Evolutionary conservation across 2,888 invertebrate species (phyloP), one percentile per base, ranked within the genome.

Genomic region (Drosophila longiperda): DNA sequence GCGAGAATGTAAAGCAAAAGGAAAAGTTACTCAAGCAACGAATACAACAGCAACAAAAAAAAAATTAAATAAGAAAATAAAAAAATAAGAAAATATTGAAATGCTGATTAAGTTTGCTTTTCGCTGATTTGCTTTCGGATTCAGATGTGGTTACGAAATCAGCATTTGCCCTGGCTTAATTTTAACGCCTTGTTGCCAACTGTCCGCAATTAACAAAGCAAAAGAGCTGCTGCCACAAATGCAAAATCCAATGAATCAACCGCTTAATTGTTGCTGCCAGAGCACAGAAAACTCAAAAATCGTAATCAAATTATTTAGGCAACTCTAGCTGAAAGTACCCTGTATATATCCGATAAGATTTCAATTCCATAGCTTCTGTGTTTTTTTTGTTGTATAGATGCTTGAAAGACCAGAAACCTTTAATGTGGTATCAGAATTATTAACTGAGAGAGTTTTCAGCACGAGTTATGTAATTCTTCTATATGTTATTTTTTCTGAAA

Each of bases 91-190:
- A 83, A 89, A 83, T 90, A 86, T 87, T 89, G 89, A 87, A 90
- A 87, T 87, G 85, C 75, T 87, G 87, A 87, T 89, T 82, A 90
- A 90, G 86, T 87, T 90, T 90, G 68, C 89, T 75, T 86, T 70
- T 63, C 71, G 76, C 65, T 77, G 76, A 82, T 78, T 73, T 82
- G 78, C 61, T 66, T 81, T 66, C 38, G 54, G 40, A 79, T 62
- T 50, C 75, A 64, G 40, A 70, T 67, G 49, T 70, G 33, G 58
- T 49, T 7, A 38, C 45, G 38, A 52, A 45, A 61, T 55, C 12
- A 70, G 60, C 57, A 71, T 68, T 45, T 53, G 60, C 53, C 40
- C 50, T 54, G 71, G 73, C 76, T 65, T 74, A 45, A 82, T 81
- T 84, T 83, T 66, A 64, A 65, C 57, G 71, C 50, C 73, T 74